These are phyloP conservation scores for Sturnus vulgaris DNA, from an alignment of 2,113 vertebrate species.

Conservation along the genomic window DNA sequence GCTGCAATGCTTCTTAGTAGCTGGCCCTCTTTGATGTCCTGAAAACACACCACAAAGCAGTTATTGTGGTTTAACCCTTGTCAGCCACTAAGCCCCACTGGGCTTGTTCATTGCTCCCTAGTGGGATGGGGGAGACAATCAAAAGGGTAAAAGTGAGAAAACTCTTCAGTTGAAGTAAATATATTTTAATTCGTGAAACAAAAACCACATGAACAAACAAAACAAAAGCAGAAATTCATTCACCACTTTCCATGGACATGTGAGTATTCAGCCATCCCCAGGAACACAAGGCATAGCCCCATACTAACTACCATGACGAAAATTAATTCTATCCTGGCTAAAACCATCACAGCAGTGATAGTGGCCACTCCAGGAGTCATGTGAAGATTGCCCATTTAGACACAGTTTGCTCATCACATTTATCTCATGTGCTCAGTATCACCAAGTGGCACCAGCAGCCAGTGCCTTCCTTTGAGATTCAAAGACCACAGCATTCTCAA, in stretches of 20 bases:
- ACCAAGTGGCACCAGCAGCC: not conserved
- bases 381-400: not conserved
- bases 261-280: not conserved
- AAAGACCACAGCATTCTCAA: not conserved
- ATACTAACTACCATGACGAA: not conserved
- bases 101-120: not conserved
- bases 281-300: not conserved
- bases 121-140: no score
- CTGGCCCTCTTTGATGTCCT: not conserved
- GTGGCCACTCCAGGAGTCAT: not conserved
- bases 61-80: not conserved
- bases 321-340: not conserved
- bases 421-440: not conserved
- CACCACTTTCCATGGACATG: not conserved
- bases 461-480: not conserved
- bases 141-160: not conserved
- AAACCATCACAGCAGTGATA: not conserved
- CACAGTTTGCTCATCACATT: not conserved
- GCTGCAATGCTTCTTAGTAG: not conserved
- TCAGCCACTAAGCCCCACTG: not conserved
- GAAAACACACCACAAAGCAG: not conserved
- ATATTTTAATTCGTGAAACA: not conserved
- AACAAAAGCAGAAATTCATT: not conserved
- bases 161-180: fast-evolving
- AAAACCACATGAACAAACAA: not conserved